Conservation (phyloP, 2,113 vertebrate genomes). For the Geococcyx californianus region DNA sequence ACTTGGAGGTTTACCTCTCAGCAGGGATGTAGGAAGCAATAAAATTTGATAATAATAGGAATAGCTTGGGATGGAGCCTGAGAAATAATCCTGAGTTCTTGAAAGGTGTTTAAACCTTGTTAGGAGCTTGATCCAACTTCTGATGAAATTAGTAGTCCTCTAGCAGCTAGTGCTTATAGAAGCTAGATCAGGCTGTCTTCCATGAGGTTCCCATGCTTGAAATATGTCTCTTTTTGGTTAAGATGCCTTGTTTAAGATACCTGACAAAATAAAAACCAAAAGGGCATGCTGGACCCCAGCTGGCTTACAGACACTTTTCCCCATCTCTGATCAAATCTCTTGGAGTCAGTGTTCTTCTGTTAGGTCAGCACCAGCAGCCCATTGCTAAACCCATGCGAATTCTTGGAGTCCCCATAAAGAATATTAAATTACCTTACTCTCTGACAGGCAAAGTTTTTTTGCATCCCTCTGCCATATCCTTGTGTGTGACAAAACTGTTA, state of each 20-base stretch:
- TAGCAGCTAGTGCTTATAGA: background rate
- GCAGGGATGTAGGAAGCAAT: conserved; percentile 35
- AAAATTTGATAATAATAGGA: conserved; percentile 17
- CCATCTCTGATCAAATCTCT: background rate
- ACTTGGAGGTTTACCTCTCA: conserved; percentile 1
- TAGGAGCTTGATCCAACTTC: background rate
- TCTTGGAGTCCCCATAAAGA: background rate
- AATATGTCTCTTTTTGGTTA: background rate
- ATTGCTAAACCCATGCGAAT: background rate
- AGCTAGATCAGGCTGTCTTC: background rate
- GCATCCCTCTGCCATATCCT: background rate
- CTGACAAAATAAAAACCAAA: background rate
- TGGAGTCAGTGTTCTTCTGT: background rate
- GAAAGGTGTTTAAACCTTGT: background rate
- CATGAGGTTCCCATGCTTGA: background rate
- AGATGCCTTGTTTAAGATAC: background rate
- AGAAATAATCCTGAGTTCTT: background rate
- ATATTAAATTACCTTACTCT: background rate
- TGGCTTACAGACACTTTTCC: background rate
- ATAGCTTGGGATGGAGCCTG: background rate
- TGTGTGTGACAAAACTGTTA: background rate
- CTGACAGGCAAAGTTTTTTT: background rate
- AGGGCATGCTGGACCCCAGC: background rate
- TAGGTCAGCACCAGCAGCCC: background rate
- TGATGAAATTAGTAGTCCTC: background rate